A percentile compares a stretch with the other conserved stretches of the same genome.
Evolutionary conservation across 1,140 invertebrate genomes (phyloP).

Genomic region (Hestina assimilis): DNA sequence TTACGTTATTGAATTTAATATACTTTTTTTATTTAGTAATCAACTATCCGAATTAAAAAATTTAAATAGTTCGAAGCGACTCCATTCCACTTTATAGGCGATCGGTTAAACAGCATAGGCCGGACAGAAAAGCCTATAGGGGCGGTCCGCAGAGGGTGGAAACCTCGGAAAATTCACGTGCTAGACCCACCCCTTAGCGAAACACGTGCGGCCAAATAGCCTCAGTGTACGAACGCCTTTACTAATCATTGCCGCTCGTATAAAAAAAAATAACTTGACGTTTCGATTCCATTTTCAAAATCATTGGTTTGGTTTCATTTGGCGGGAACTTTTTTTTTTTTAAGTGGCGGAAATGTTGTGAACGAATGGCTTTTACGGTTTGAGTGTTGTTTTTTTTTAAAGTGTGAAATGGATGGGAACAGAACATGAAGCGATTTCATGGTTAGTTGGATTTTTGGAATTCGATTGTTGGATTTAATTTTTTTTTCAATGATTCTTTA

Average conservation of each 20-base stretch:
- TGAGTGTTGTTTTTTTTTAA: constrained; percentile 54
- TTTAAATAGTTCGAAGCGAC: constrained; percentile 32
- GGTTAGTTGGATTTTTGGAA: constrained; percentile 56
- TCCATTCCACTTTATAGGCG: constrained; percentile 55
- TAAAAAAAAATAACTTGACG: constrained; percentile 62
- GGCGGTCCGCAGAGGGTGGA: constrained; percentile 76
- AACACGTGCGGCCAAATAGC: constrained; percentile 73
- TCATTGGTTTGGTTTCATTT: constrained; percentile 31
- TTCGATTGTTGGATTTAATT: constrained; percentile 7
- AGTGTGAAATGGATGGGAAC: constrained; percentile 69
- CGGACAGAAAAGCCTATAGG: constrained; percentile 78
- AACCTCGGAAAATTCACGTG: constrained; percentile 77
- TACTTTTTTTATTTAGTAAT: no score
- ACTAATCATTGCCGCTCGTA: constrained; percentile 69
- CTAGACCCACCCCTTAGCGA: constrained; percentile 64
- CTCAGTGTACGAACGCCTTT: constrained; percentile 65
- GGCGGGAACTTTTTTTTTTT: constrained; percentile 39
- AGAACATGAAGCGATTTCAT: constrained; percentile 72
- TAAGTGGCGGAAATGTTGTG: constrained; percentile 46
- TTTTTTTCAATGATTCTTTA: no score
- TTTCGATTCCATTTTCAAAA: constrained; percentile 55
- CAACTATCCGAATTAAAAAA: constrained; percentile 38
- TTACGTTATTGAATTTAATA: constrained; percentile 13
- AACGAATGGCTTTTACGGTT: constrained; percentile 52
- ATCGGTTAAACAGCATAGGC: constrained; percentile 77